Conservation (phyloP, 2,797 vertebrate species). For the Sciurus carolinensis region DNA sequence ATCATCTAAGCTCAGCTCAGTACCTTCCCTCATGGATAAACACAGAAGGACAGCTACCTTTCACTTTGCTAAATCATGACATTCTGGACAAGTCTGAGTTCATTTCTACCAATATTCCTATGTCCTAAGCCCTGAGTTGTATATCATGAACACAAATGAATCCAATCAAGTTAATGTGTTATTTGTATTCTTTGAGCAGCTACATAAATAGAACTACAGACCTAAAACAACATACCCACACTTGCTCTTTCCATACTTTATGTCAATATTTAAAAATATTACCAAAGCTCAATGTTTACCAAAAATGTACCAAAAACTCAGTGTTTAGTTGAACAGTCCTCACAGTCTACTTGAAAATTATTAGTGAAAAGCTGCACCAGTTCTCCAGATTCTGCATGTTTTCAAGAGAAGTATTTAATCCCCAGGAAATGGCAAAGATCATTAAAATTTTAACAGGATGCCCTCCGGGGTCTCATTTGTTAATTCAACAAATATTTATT, state of each 20-base stretch:
- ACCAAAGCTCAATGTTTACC: neutral
- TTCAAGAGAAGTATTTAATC: constrained; percentile 61
- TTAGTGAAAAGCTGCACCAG: constrained; percentile 2
- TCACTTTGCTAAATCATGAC: neutral
- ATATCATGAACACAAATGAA: neutral
- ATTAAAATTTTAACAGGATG: constrained; percentile 71
- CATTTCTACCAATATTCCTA: neutral
- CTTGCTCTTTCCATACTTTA: neutral
- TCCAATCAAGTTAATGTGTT: neutral
- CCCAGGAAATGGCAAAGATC: constrained; percentile 29
- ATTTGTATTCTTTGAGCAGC: neutral
- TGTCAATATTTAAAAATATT: constrained; percentile 4
- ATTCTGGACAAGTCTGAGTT: neutral
- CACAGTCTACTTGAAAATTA: neutral
- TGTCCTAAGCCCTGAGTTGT: neutral
- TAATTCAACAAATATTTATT: constrained; percentile 70
- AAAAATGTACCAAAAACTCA: neutral
- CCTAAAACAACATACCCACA: neutral
- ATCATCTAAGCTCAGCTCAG: neutral
- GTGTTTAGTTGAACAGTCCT: neutral
- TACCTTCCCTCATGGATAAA: neutral
- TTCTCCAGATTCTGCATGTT: constrained; percentile 26
- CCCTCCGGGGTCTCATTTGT: constrained; percentile 50
- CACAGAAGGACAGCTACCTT: neutral
- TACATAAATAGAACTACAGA: neutral